Percentiles rank a stretch among this genome's conserved stretches.
Conservation (phyloP, 2,797 vertebrate species). For the Pogonophryne albipinna region DNA sequence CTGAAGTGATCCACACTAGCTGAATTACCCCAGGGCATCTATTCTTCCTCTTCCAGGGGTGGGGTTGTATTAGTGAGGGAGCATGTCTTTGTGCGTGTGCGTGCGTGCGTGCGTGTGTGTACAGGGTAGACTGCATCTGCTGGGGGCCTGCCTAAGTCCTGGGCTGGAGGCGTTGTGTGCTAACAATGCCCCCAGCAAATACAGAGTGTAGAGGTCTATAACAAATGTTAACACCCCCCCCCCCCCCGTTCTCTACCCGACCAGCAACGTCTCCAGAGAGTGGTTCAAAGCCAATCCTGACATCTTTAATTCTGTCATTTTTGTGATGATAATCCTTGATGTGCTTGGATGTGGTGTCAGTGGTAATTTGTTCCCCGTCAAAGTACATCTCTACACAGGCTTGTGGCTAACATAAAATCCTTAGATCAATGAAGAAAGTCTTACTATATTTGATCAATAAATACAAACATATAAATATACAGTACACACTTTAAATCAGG, state of each 20-base stretch:
- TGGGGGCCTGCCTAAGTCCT: constrained; percentile 89
- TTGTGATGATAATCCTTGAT: constrained; percentile 88
- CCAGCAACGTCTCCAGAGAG: constrained; percentile 68
- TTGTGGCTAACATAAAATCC: constrained; percentile 21
- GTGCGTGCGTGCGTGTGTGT: constrained; percentile 45
- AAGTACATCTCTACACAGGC: constrained; percentile 74
- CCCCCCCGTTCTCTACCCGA: constrained; percentile 65
- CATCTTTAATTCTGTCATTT: constrained; percentile 85
- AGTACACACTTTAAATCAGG: not conserved
- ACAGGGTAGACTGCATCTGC: constrained; percentile 88
- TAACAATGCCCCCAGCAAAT: constrained; percentile 97
- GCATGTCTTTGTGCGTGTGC: constrained; percentile 60
- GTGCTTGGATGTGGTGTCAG: constrained; percentile 77
- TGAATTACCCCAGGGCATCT: constrained; percentile 86
- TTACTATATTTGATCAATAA: not conserved
- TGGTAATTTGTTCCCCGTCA: constrained; percentile 74
- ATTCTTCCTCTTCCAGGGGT: constrained; percentile 78
- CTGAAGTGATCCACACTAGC: constrained; percentile 92
- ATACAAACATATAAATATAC: not conserved
- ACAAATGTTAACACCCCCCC: constrained; percentile 74
- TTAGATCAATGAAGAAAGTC: constrained; percentile 35
- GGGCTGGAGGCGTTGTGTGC: constrained; percentile 89
- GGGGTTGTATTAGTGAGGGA: constrained; percentile 70
- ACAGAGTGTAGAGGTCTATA: constrained; percentile 86
- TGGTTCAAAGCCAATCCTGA: constrained; percentile 79